phyloP scores from a whole-genome alignment of 92 coral and sea anemone species.

The Siderastrea siderea region DNA sequence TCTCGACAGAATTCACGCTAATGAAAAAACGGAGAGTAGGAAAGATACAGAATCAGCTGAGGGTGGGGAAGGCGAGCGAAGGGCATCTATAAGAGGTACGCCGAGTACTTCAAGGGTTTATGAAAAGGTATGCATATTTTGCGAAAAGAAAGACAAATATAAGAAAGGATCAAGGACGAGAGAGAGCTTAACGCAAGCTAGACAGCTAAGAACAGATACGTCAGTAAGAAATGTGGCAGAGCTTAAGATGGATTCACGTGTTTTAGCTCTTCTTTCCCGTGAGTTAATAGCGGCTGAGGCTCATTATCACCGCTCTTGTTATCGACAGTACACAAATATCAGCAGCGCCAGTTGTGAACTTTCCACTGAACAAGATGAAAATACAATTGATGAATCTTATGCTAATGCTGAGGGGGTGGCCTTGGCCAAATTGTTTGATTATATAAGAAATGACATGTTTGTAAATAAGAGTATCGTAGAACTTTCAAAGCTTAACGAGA shows the following conservation, averaged over 20 bases:
- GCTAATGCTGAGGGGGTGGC: conserved; percentile 16
- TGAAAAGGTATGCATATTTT: conserved; percentile 55
- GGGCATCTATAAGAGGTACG: no score
- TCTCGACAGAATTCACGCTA: no score
- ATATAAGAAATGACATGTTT: conserved; percentile 53
- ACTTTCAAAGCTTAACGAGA: conserved; percentile 34
- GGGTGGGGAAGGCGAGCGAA: no score
- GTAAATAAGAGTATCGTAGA: conserved; percentile 34
- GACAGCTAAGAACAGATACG: conserved; percentile 39
- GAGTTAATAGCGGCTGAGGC: conserved; percentile 78
- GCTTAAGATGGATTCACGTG: conserved; percentile 49
- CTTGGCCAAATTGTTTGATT: conserved; percentile 18
- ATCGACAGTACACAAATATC: conserved; percentile 58
- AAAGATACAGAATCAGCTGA: no score
- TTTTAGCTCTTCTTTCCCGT: conserved; percentile 55
- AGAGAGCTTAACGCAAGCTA: conserved; percentile 43
- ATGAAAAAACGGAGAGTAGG: no score
- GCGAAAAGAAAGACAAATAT: conserved; percentile 57
- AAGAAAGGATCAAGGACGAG: conserved; percentile 37
- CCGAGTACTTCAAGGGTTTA: no score
- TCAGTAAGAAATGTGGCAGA: conserved; percentile 41
- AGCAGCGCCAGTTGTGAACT: conserved; percentile 27
- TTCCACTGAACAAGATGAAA: conserved; percentile 32
- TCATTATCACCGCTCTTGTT: conserved; percentile 73
- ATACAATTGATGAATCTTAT: conserved; percentile 10